Conservation (phyloP, 2,888 invertebrate genomes). For the Pasiphila rectangulata region DNA sequence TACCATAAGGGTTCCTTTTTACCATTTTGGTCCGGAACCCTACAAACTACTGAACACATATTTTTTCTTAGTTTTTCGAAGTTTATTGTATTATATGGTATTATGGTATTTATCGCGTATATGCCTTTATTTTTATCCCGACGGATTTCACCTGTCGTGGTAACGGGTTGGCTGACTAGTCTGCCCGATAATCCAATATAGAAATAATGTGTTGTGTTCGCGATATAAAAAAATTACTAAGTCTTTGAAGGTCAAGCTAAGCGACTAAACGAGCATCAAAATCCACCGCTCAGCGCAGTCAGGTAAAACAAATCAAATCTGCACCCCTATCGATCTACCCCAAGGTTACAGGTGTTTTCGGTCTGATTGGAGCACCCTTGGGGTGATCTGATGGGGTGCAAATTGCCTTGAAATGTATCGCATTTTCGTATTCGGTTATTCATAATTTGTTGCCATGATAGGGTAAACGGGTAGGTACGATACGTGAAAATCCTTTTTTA, state of each 20-base stretch:
- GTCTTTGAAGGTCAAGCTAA: neutral
- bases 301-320: constrained; percentile 28
- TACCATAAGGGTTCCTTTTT: too few relatives aligned
- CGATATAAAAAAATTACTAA: too few relatives aligned
- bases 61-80: too few relatives aligned
- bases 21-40: too few relatives aligned
- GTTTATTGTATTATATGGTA: too few relatives aligned
- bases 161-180: too few relatives aligned
- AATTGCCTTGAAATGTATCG: constrained; percentile 53
- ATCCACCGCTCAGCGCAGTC: constrained; percentile 1
- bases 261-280: constrained; percentile 1
- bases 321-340: constrained; percentile 38
- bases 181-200: too few relatives aligned
- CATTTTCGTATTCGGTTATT: constrained; percentile 24
- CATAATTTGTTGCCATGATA: constrained; percentile 13
- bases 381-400: constrained; percentile 46
- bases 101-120: too few relatives aligned
- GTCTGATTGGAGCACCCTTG: constrained; percentile 33
- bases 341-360: constrained; percentile 53
- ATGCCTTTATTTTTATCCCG: too few relatives aligned
- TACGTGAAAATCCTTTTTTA: neutral
- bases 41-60: too few relatives aligned
- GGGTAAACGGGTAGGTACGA: neutral
- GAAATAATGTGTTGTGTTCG: too few relatives aligned
- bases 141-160: too few relatives aligned